A percentile compares a stretch with the other conserved stretches of the same genome.
Conservation (phyloP, 1,140 invertebrate genomes). For the Gonioctena quinquepunctata region DNA sequence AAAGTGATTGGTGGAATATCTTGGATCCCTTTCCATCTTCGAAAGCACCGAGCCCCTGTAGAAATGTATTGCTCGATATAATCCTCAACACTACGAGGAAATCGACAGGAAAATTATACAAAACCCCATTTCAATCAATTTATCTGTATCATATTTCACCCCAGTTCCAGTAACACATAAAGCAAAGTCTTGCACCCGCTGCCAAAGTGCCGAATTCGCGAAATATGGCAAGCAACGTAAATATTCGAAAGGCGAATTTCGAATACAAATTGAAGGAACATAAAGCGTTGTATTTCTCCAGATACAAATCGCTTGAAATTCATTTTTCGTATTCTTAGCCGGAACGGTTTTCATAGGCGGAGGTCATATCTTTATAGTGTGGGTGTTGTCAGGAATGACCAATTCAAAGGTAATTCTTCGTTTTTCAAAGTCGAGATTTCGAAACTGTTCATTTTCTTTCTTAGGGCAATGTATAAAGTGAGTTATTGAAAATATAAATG, state of each 20-base stretch:
- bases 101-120: not conserved
- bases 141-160: not conserved
- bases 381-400: no score
- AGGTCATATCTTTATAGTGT: no score
- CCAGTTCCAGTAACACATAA: not conserved
- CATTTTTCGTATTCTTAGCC: not conserved
- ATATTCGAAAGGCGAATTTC: slow-evolving; percentile 10
- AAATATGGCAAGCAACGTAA: slow-evolving; percentile 8
- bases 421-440: no score
- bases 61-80: not conserved
- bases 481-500: no score
- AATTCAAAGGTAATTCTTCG: no score
- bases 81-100: not conserved
- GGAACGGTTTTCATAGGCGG: no score
- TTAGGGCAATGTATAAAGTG: no score
- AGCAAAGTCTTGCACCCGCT: not conserved
- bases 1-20: no score
- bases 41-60: not conserved
- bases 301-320: slow-evolving; percentile 3
- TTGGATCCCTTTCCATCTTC: no score
- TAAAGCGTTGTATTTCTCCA: slow-evolving; percentile 5
- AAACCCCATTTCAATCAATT: not conserved
- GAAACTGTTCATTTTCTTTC: no score
- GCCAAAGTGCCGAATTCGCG: not conserved
- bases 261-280: slow-evolving; percentile 9